These are phyloP conservation scores for Phalacrocorax aristotelis DNA, from an alignment of 2,113 vertebrate genomes.

Conservation along the genomic window DNA sequence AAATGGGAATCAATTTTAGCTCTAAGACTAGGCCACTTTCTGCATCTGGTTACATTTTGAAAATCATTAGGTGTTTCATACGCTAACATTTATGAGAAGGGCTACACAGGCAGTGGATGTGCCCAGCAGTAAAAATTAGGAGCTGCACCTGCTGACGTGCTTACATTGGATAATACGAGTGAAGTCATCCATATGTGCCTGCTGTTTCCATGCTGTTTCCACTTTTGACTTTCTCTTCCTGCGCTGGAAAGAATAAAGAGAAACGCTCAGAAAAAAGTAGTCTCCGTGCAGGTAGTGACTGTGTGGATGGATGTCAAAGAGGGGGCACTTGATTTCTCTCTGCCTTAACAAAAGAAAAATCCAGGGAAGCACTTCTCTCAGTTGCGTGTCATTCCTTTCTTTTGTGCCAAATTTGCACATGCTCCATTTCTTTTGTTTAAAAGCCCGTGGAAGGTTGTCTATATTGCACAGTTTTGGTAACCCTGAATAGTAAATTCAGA, in stretches of 20 bases:
- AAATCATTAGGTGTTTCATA: not conserved
- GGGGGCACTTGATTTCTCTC: not conserved
- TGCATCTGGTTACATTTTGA: not conserved
- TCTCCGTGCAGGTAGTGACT: not conserved
- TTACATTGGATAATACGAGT: not conserved
- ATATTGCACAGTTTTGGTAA: not conserved
- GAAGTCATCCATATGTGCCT: not conserved
- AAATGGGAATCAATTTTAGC: not conserved
- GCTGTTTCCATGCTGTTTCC: not conserved
- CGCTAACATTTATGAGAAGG: not conserved
- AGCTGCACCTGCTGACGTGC: not conserved
- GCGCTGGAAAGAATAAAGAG: not conserved
- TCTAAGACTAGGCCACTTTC: not conserved
- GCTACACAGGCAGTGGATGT: not conserved
- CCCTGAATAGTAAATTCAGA: not conserved
- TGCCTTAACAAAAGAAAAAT: not conserved
- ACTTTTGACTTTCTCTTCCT: not conserved
- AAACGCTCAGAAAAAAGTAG: not conserved
- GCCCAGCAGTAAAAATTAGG: not conserved
- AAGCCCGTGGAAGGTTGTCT: not conserved
- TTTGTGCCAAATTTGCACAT: not conserved
- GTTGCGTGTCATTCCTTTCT: not conserved
- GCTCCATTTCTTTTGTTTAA: not conserved
- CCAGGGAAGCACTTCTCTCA: not conserved
- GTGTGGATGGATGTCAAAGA: not conserved